Base-by-base conservation (phyloP, 2,113 vertebrate genomes). In the Pica pica region DNA sequence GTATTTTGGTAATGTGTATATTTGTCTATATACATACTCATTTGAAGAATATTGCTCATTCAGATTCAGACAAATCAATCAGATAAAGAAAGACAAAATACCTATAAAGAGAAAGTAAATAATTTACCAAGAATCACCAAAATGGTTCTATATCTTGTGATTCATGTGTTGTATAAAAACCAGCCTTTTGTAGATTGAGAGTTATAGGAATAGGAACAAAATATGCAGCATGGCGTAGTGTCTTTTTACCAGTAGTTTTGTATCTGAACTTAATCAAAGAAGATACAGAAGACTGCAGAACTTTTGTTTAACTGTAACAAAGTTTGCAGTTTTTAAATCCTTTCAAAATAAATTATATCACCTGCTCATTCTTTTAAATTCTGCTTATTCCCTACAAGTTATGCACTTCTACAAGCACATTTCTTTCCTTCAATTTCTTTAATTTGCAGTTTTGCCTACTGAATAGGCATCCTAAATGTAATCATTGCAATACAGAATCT, bases 261-360 rank as follows among this genome's bases (percentile, higher is more conserved):
- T 82, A 92, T 97, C 95, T 97, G 87, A 97, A 96, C 96, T 96
- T 97, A 97, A 98, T 97, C 97, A 97, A 98, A 96, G 83, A 96
- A 92, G 63, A 77, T 97, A 93, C 52, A 95, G 84, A 96, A 87
- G 52, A 71, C 30, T 87, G 53, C 47, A 96, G 92, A 91, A 70
- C 65, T 94, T 97, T 94, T 91, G 23, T 68, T 91, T 86, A 88
- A 89, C 70, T 95, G 37, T 73, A 93, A 93, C 61, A 92, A 86
- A 92, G 86, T 94, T 75, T 75, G 52, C 91, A 42, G 63, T 44
- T 95, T 95, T 96, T 63, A 64, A 90, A 91, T 55, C 16, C 50
- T 93, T 97, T 96, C 77, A 67, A 94, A 95, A 86, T 77, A 67
- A 94, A 94, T 94, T 57, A 8, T n/a, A 78, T 89, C 57, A 61